These are phyloP conservation scores for Orchestes rusci DNA, from an alignment of 2,888 invertebrate genomes.

Conservation along the genomic window DNA sequence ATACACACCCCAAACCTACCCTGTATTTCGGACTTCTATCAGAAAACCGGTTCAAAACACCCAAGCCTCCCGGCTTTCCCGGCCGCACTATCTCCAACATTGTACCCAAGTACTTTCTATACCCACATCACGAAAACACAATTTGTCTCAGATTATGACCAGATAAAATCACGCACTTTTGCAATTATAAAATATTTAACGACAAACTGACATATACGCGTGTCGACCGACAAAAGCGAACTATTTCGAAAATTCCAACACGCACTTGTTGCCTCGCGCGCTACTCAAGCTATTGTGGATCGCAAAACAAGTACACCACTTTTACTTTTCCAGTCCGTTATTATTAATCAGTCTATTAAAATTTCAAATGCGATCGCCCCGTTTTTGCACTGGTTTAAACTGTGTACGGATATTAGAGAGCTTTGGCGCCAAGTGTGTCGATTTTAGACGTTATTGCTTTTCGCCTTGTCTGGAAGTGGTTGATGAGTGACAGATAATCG, in stretches of 20 bases:
- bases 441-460: too few relatives aligned
- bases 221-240: background rate
- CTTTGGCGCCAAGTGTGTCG: too few relatives aligned
- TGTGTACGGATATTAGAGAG: too few relatives aligned
- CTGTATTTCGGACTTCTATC: constrained; percentile 12
- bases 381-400: too few relatives aligned
- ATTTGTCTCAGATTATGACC: too few relatives aligned
- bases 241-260: constrained; percentile 19
- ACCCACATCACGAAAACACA: background rate
- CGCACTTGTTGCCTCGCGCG: constrained; percentile 5
- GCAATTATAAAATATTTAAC: too few relatives aligned
- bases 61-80: constrained; percentile 8
- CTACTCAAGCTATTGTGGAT: constrained; percentile 13
- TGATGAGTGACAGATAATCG: too few relatives aligned
- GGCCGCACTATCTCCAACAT: constrained; percentile 17
- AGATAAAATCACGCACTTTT: too few relatives aligned
- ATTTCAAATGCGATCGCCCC: constrained; percentile 15
- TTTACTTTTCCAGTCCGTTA: constrained; percentile 22
- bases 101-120: background rate
- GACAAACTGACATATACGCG: background rate
- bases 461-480: too few relatives aligned
- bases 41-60: constrained; percentile 9
- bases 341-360: constrained; percentile 11
- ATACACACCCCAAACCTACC: constrained; percentile 13
- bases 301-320: constrained; percentile 20